Base-by-base conservation (phyloP, 2,888 invertebrate genomes). In the Tenthredo notha region DNA sequence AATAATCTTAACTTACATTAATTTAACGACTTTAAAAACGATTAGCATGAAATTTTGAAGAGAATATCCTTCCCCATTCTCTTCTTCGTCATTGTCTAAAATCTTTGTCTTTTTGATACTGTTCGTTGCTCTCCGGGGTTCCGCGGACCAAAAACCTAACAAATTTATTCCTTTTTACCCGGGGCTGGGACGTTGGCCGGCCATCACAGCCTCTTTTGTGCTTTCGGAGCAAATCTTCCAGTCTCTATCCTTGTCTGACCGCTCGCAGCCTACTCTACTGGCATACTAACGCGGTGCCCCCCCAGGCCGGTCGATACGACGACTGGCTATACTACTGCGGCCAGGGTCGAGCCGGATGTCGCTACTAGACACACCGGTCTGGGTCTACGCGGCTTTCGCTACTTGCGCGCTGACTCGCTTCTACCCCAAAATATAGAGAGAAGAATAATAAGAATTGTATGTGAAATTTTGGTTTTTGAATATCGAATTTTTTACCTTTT, bases 221-320 rank as follows among this genome's bases (percentile, higher is more conserved):
- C 82, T 47, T 85, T 61, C 75, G 80, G 80, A 85, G 87, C 86
- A 88, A 90, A 89, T 87, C 89, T 88, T 87, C 84, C 85, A 65
- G 74, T 88, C 88, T 86, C 87, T 37, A n/a, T 87, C 86, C 88
- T 87, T 87, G 90, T 88, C 89, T 89, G 90, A 90, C 89, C 90
- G 88, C 87, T 87, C 88, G 87, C 87, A 87, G 88, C 88, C 88
- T 88, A 90, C 90, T 90, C 88, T 86, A 88, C 87, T 90, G 86
- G 91, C 90, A 91, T 91, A 91, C 90, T 91, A 90, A 89, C 88
- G 87, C 88, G 89, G 90, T 89, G 87, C 86, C 89, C 87, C 88
- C 88, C 84, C 89, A 88, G 86, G 50, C 85, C 89, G 91, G 89
- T 91, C 91, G 91, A 91, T 91, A 90, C 87, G 7, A 65, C 82